These are phyloP conservation scores for Wiebesia pumilae DNA, from an alignment of 1,140 invertebrate species.

Conservation along the genomic window DNA sequence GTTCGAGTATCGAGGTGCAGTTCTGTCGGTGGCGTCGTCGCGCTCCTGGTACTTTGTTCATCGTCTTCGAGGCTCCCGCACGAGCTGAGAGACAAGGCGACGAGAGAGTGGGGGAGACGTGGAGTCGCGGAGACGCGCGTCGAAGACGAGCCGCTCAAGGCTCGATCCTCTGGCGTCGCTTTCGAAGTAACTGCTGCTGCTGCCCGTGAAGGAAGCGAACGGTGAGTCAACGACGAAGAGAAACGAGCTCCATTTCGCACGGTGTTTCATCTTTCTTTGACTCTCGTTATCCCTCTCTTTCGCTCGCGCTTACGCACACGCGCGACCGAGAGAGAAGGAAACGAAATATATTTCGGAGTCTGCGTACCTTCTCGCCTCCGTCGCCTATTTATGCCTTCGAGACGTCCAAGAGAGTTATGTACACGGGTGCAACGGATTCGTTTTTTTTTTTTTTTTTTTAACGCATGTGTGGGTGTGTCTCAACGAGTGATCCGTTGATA, in stretches of 20 bases:
- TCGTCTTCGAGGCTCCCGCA: not conserved
- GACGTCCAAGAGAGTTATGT: not conserved
- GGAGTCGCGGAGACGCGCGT: conserved; percentile 1
- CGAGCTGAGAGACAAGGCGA: not conserved
- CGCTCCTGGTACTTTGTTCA: not conserved
- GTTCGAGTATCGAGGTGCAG: not conserved
- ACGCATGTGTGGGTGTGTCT: not conserved
- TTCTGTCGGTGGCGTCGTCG: conserved; percentile 10
- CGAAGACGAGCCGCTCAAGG: not conserved
- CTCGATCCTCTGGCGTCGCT: not conserved
- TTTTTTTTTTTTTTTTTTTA: not conserved
- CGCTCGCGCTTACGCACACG: not conserved
- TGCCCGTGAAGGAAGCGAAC: not conserved
- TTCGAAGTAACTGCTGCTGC: not conserved
- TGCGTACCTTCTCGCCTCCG: not conserved
- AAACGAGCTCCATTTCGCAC: not conserved
- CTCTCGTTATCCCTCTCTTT: not conserved
- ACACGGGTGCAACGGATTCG: not conserved
- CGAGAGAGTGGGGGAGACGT: not conserved
- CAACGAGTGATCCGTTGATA: too few relatives aligned
- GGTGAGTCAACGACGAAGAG: not conserved
- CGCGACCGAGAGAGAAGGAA: not conserved
- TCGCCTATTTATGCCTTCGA: not conserved
- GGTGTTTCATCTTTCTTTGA: not conserved
- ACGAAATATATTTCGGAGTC: not conserved